Conservation (phyloP, 2,797 vertebrate species). For the Monodelphis domestica region DNA sequence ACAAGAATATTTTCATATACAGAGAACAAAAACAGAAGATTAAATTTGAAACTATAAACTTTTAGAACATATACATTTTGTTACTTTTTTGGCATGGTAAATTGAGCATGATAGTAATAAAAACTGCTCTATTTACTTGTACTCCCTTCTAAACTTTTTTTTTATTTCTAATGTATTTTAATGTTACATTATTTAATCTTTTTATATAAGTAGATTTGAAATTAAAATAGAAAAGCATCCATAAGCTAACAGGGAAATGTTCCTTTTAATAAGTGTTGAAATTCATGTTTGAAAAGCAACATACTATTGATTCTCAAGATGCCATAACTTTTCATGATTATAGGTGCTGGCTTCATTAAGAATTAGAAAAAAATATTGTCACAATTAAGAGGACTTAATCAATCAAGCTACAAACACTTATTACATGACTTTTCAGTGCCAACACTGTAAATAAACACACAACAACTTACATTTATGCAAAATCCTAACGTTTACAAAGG, state of each 20-base stretch:
- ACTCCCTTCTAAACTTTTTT: background rate
- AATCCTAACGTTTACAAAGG: background rate
- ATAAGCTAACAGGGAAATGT: constrained; percentile 22
- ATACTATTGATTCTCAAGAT: background rate
- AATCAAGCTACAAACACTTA: background rate
- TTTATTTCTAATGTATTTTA: background rate
- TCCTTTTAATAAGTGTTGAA: background rate
- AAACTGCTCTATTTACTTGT: background rate
- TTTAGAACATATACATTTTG: background rate
- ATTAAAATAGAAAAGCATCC: constrained; percentile 25
- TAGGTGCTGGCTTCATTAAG: background rate
- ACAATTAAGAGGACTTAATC: background rate
- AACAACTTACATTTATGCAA: background rate
- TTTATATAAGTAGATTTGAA: constrained; percentile 37
- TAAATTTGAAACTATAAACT: background rate
- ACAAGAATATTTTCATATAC: background rate
- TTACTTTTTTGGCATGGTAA: background rate
- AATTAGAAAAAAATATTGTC: background rate
- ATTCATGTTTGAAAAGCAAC: background rate
- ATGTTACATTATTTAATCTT: background rate
- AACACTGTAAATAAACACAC: background rate
- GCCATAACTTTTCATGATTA: background rate
- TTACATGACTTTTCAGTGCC: background rate
- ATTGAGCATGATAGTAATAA: background rate
- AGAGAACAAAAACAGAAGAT: background rate